Percentiles rank a stretch among this genome's conserved stretches.
Conservation (phyloP, 1,140 invertebrate species). For the Neodiprion pinetum region DNA sequence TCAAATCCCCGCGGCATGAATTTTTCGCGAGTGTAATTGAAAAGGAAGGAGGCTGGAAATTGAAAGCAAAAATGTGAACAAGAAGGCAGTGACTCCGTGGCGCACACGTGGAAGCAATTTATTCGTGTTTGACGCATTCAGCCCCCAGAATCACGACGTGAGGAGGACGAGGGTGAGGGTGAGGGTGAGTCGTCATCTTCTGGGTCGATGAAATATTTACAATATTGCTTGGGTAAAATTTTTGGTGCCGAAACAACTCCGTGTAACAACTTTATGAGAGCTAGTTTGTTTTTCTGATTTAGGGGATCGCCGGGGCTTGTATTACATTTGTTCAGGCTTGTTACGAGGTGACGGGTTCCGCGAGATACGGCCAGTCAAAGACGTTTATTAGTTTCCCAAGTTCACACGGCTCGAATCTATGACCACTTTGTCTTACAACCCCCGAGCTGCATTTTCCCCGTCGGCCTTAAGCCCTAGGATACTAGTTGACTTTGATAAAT, state of each 20-base stretch:
- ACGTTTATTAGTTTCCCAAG: neutral
- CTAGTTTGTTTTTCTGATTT: constrained; percentile 5
- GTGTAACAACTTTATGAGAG: neutral
- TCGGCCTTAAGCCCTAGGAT: neutral
- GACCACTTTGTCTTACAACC: neutral
- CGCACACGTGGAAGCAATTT: neutral
- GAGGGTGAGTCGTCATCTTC: neutral
- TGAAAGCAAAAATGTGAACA: no score
- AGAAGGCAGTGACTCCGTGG: no score
- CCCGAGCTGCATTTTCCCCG: neutral
- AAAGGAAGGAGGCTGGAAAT: no score
- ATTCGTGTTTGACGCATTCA: neutral
- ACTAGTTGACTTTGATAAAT: neutral
- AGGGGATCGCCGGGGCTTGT: neutral
- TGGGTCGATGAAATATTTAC: neutral
- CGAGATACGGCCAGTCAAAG: constrained; percentile 2
- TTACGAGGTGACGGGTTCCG: neutral
- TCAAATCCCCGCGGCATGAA: no score
- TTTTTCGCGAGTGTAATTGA: no score
- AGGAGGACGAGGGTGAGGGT: neutral
- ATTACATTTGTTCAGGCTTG: constrained; percentile 2
- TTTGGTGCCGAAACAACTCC: no score
- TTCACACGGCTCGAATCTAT: neutral
- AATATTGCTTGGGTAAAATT: neutral
- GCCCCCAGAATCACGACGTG: neutral